Conservation (phyloP, 2,888 invertebrate genomes). For the Brenthis ino region DNA sequence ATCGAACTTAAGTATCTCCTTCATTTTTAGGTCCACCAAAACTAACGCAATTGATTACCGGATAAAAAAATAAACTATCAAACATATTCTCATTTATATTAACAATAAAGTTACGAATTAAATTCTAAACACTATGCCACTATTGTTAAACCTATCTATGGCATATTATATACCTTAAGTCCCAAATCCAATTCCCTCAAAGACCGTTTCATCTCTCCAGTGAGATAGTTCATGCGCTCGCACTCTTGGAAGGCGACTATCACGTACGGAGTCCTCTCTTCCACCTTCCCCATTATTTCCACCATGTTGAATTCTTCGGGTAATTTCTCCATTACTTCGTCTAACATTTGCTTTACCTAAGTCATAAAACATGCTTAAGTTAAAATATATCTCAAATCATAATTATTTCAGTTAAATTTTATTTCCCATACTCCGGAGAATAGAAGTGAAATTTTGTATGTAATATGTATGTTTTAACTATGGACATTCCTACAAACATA, state of each 20-base stretch:
- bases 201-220: slow-evolving; percentile 94
- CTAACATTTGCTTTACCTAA: slow-evolving; percentile 95
- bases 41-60: too few relatives aligned
- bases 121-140: too few relatives aligned
- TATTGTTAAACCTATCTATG: neutral
- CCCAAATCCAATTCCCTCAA: slow-evolving; percentile 96
- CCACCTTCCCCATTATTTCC: slow-evolving; percentile 97
- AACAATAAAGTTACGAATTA: too few relatives aligned
- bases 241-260: slow-evolving; percentile 98
- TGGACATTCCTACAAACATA: too few relatives aligned
- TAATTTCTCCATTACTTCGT: slow-evolving; percentile 96
- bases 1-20: too few relatives aligned
- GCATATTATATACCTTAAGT: slow-evolving; percentile 85
- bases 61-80: too few relatives aligned
- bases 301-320: slow-evolving; percentile 98
- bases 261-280: slow-evolving; percentile 97
- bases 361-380: neutral
- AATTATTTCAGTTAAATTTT: too few relatives aligned
- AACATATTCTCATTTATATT: too few relatives aligned
- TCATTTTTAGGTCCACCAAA: too few relatives aligned
- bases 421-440: too few relatives aligned
- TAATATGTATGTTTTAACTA: too few relatives aligned
- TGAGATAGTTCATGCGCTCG: slow-evolving; percentile 96
- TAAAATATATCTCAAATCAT: neutral
- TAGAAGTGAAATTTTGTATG: too few relatives aligned